Base-by-base conservation (phyloP, 2,797 vertebrate genomes). In the Lagodon rhomboides region DNA sequence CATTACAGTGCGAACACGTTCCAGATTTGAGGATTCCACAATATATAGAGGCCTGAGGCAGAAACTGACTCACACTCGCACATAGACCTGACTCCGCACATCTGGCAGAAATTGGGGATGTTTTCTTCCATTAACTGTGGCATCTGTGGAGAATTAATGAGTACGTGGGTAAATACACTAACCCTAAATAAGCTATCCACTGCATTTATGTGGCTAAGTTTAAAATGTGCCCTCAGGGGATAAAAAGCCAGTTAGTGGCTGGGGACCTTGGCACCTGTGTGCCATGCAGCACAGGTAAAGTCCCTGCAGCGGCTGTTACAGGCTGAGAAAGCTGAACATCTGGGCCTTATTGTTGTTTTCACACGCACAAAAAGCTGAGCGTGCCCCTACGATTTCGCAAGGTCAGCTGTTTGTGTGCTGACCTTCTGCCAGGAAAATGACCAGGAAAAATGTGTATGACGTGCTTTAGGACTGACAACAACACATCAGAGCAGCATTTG, bases 111-210 rank as follows among this genome's bases (percentile, higher is more conserved):
- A 82, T 65, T 79, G 61, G n/a, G 71, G 69, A 82, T 80, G 76
- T 83, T 81, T 81, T 87, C 62, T 59, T 84, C 85, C 84, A 89
- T 91, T 87, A 92, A 87, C 64, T 46, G 16, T 69, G 64, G 73
- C 87, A 83, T 79, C 86, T 89, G 87, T 82, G 65, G 74, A 73
- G 71, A 75, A 80, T 85, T 91, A 92, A 90, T 89, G 74, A 85
- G 75, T 34, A 66, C 77, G 74, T 77, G 83, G 80, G 75, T 61
- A 79, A 75, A 79, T 74, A 55, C 75, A 77, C 61, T 70, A 71
- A 75, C 54, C 69, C 51, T 73, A 85, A 90, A 84, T 78, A 63
- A 77, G 73, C 79, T 69, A 81, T 75, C 73, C 65, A 68, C 63
- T 58, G 55, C 58, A 77, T 71, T 84, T 74, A 79, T 74, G 58